Percentiles rank a stretch among this genome's conserved stretches.
phyloP scores from a whole-genome alignment of 2,113 vertebrate genomes.

The Alethe castanea region DNA sequence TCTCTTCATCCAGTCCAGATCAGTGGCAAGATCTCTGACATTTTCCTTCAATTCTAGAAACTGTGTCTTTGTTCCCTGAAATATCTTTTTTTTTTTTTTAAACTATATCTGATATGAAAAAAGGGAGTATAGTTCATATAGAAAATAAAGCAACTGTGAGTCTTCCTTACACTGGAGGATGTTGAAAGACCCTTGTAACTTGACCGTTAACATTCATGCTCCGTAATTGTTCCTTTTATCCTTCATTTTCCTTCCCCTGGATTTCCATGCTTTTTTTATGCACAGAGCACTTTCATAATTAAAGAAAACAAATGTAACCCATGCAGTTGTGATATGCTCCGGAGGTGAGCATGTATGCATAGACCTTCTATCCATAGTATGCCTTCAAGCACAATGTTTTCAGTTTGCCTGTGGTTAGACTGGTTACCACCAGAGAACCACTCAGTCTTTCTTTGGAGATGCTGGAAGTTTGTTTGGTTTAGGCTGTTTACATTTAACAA shows the following conservation, averaged over 20 bases:
- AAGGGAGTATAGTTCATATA: background rate
- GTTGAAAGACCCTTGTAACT: background rate
- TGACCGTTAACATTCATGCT: background rate
- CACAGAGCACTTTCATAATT: background rate
- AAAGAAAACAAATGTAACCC: background rate
- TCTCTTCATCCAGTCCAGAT: background rate
- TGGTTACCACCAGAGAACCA: background rate
- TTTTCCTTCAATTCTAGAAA: background rate
- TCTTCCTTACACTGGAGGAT: rapidly evolving
- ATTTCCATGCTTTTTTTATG: background rate
- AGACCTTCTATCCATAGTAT: background rate
- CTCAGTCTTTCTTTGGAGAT: background rate
- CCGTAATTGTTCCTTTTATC: background rate
- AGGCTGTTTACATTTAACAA: background rate
- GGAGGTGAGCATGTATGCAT: background rate
- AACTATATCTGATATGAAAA: background rate
- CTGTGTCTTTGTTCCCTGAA: background rate
- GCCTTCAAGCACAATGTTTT: background rate
- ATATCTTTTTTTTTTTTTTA: background rate
- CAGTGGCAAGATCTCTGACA: background rate
- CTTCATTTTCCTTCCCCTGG: background rate
- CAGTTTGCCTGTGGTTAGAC: background rate
- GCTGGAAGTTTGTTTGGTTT: background rate
- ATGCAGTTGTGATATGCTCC: background rate
- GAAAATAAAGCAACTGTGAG: background rate